Evolutionary conservation across 2,797 vertebrate genomes (phyloP), one percentile per base, ranked within the genome.

Genomic region (Pempheris klunzingeri): DNA sequence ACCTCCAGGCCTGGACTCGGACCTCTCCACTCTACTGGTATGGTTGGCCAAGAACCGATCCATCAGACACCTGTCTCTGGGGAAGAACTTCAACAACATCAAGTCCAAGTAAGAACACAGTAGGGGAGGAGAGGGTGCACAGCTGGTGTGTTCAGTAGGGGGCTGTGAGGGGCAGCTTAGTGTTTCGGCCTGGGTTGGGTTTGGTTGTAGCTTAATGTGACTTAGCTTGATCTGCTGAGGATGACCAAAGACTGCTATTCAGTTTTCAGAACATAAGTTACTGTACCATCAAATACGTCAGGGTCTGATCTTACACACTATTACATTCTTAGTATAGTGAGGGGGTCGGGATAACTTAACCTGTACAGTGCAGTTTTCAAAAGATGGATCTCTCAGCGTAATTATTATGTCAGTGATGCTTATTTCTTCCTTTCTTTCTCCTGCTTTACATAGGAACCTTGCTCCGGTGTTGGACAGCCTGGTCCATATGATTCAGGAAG

Each of bases 61-160:
- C 14, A 98, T 99, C 91, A 95, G 96, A 82, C 97, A 99, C 84
- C 94, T 99, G 84, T 97, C 97, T 0, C 92, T 99, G 85, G 98
- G 98, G 86, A 99, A 98, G 94, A 99, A 99, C 88, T 99, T 99
- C 95, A 99, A 96, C 95, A 99, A 98, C 94, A 99, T 99, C 95
- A 99, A 99, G 90, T 96, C 98, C 88, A 99, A 99, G 98, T 99
- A 94, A 89, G 86, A 68, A 30, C 24, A 7, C 22, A 44, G 9
- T 3, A 38, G 36, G n/a, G n/a, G 26, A 50, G 58, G 34, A 43
- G 34, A 0, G 22, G 26, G 0, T 32, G 15, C 24, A 7, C 62
- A 64, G 44, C 49, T 54, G 32, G 17, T 15, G 7, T 55, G 36
- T 50, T 22, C 39, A 59, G 26, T 0, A 12, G 44, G 9, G n/a